These are phyloP conservation scores for Lethrus apterus DNA, from an alignment of 1,140 invertebrate genomes.

Conservation along the genomic window DNA sequence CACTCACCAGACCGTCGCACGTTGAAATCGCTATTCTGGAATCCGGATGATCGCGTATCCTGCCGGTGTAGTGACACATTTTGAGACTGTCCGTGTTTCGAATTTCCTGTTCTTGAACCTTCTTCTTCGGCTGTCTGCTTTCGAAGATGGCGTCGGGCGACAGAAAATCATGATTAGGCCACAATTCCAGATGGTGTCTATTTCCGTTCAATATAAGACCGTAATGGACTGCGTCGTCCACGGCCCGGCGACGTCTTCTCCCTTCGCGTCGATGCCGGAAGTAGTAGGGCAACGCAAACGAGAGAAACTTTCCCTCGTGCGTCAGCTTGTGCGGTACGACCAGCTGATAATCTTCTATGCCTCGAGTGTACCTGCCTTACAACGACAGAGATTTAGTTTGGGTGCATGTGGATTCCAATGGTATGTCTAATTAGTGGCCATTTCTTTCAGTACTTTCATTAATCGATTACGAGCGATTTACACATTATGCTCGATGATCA, in stretches of 20 bases:
- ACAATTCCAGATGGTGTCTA: slow-evolving; percentile 45
- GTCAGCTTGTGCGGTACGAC: slow-evolving; percentile 45
- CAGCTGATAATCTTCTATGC: slow-evolving; percentile 43
- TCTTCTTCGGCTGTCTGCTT: slow-evolving; percentile 33
- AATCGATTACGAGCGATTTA: no score
- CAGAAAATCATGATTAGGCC: slow-evolving; percentile 49
- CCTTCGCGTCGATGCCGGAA: slow-evolving; percentile 36
- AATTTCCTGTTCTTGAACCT: slow-evolving; percentile 21
- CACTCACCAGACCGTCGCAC: slow-evolving; percentile 56
- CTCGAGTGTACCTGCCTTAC: slow-evolving; percentile 43
- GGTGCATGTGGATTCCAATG: no score
- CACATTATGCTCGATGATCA: no score
- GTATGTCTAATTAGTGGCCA: no score
- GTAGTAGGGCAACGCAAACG: slow-evolving; percentile 43
- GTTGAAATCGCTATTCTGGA: slow-evolving; percentile 52
- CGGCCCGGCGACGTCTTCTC: slow-evolving; percentile 20
- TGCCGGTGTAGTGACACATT: slow-evolving; percentile 52
- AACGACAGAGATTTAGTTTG: slow-evolving; percentile 3
- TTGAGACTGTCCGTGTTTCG: slow-evolving; percentile 26
- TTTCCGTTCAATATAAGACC: slow-evolving; percentile 42
- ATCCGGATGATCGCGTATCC: slow-evolving; percentile 41
- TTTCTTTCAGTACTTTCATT: no score
- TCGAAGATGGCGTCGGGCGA: slow-evolving; percentile 51
- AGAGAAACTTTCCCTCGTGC: slow-evolving; percentile 42
- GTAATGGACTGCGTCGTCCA: slow-evolving; percentile 42